phyloP scores from a whole-genome alignment of 2,113 vertebrate genomes.

The Antechinus flavipes region DNA sequence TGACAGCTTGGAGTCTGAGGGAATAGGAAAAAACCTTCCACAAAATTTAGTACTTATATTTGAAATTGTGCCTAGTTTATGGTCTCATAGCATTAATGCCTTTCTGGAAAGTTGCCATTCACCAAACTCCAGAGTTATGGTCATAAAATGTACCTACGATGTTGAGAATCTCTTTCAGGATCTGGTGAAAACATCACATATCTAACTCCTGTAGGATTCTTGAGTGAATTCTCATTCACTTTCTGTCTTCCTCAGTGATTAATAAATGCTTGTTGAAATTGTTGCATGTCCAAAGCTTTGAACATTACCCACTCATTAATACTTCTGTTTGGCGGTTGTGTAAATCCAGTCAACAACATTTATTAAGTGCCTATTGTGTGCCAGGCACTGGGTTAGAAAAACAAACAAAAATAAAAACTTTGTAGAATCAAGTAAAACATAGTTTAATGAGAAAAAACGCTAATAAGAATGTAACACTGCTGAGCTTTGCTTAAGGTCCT shows the following conservation, averaged over 20 bases:
- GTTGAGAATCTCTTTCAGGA: conserved; percentile 22
- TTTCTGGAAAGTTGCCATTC: conserved; percentile 47
- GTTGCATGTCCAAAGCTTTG: not conserved
- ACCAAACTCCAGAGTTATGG: not conserved
- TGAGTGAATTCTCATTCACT: not conserved
- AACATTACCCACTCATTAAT: not conserved
- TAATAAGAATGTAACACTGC: not conserved
- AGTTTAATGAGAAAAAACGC: not conserved
- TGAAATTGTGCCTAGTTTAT: conserved; percentile 45
- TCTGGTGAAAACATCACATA: not conserved
- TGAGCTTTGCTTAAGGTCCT: not conserved
- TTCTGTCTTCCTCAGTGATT: not conserved
- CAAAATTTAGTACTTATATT: conserved; percentile 61
- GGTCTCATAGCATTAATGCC: conserved; percentile 12
- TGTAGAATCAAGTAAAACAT: not conserved
- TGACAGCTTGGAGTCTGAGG: conserved; percentile 58
- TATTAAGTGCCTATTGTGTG: not conserved
- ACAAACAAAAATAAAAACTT: not conserved
- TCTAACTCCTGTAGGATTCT: not conserved
- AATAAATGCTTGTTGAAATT: not conserved
- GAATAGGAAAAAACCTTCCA: conserved; percentile 17
- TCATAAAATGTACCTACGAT: conserved; percentile 29
- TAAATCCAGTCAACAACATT: not conserved
- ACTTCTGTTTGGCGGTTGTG: not conserved
- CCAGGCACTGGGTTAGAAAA: not conserved